Percentiles rank a stretch among this genome's conserved stretches.
phyloP scores from a whole-genome alignment of 1,140 invertebrate genomes.

The Bombus waltoni region DNA sequence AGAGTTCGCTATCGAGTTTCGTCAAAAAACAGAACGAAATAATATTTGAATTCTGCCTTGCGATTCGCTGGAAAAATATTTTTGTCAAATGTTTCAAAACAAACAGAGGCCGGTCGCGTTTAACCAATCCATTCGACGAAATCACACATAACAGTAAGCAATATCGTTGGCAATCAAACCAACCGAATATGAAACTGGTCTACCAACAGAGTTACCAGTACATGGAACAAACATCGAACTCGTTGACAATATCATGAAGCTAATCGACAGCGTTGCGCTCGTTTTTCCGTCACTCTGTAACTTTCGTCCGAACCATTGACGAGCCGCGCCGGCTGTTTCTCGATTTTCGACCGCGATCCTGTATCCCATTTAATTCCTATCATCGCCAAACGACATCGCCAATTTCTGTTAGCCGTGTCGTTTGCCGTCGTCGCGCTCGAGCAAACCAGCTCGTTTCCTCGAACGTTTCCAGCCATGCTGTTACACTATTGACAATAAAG shows the following conservation, averaged over 20 bases:
- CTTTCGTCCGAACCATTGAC: constrained; percentile 15
- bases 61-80: background rate
- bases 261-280: constrained; percentile 5
- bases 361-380: constrained; percentile 37
- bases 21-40: background rate
- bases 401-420: background rate
- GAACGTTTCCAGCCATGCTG: background rate
- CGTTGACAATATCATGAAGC: constrained; percentile 29
- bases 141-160: background rate
- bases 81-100: background rate
- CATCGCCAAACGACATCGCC: constrained; percentile 8
- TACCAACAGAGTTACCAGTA: background rate
- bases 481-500: constrained; percentile 18
- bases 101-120: background rate
- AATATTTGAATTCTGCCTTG: background rate
- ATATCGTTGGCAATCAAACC: constrained; percentile 19
- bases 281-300: constrained; percentile 8
- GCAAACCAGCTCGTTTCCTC: background rate
- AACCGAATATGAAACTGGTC: background rate
- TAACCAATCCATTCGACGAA: background rate
- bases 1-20: background rate
- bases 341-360: background rate
- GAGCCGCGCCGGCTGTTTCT: background rate
- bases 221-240: background rate
- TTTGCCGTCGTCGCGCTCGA: background rate